These are phyloP conservation scores for Serranus cabrilla DNA, from an alignment of 2,797 vertebrate species.

Conservation along the genomic window DNA sequence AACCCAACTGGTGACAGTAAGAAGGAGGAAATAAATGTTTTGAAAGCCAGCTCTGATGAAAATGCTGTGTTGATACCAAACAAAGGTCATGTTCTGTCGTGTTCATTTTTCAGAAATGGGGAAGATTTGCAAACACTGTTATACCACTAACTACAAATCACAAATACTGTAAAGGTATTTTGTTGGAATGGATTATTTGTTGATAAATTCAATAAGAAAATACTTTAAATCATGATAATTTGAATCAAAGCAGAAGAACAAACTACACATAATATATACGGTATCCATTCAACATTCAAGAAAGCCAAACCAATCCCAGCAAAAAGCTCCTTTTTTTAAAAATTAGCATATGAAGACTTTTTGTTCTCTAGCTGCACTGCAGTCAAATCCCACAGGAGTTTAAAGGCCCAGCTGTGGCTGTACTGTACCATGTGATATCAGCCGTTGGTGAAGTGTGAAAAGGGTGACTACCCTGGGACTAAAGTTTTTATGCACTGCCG, in stretches of 20 bases:
- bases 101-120: not conserved
- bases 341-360: constrained; percentile 15
- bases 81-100: not conserved
- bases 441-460: constrained; percentile 42
- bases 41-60: not conserved
- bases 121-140: not conserved
- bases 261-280: not conserved
- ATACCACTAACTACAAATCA: not conserved
- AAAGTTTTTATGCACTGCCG: constrained; percentile 17
- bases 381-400: constrained; percentile 47
- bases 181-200: not conserved
- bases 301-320: not conserved
- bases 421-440: constrained; percentile 29
- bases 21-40: constrained; percentile 20
- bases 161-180: not conserved
- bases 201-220: not conserved
- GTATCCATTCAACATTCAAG: not conserved
- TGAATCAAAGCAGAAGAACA: not conserved
- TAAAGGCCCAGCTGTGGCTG: constrained; percentile 54
- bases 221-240: not conserved
- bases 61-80: not conserved
- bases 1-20: not conserved
- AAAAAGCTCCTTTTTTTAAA: constrained; percentile 11
- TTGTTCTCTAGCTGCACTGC: constrained; percentile 36
- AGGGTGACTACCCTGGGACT: constrained; percentile 14